Percentiles rank a stretch among this genome's conserved stretches.
Conservation (phyloP, 1,140 invertebrate genomes). For the Nixonia krombeini region DNA sequence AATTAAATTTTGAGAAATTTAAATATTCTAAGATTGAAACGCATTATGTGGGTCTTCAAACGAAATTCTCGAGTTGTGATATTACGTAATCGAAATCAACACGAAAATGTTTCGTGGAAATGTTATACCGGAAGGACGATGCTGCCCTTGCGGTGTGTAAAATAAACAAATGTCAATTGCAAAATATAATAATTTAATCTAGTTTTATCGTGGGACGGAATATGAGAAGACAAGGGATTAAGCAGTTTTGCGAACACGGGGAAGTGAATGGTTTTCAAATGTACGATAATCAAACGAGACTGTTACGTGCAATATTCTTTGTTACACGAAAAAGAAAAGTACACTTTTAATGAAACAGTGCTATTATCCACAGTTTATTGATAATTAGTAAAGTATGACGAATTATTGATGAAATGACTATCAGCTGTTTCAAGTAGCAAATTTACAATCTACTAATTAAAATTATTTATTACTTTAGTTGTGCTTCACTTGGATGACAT, state of each 20-base stretch:
- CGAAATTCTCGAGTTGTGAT: slow-evolving; percentile 12
- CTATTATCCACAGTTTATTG: not conserved
- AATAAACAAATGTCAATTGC: slow-evolving; percentile 67
- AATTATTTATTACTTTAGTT: too few relatives aligned
- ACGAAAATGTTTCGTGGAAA: slow-evolving; percentile 8
- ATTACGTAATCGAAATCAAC: slow-evolving; percentile 8
- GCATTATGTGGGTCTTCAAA: slow-evolving; percentile 16
- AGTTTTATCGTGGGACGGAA: slow-evolving; percentile 24
- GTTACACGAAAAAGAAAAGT: too few relatives aligned
- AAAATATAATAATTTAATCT: slow-evolving; percentile 59
- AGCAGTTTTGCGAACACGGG: too few relatives aligned
- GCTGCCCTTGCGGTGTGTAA: slow-evolving; percentile 51
- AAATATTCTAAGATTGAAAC: too few relatives aligned
- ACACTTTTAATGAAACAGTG: too few relatives aligned
- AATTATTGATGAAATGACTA: too few relatives aligned
- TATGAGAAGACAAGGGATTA: slow-evolving; percentile 1
- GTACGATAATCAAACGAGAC: too few relatives aligned
- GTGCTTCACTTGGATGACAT: too few relatives aligned
- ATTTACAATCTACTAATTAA: too few relatives aligned
- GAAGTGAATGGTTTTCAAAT: too few relatives aligned
- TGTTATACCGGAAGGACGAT: slow-evolving; percentile 16
- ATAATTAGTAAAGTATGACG: not conserved
- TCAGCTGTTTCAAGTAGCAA: too few relatives aligned
- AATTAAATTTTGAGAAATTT: slow-evolving; percentile 5
- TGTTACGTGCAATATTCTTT: too few relatives aligned